These are phyloP conservation scores for Atractosteus spatula DNA, from an alignment of 2,113 vertebrate species.

Conservation along the genomic window DNA sequence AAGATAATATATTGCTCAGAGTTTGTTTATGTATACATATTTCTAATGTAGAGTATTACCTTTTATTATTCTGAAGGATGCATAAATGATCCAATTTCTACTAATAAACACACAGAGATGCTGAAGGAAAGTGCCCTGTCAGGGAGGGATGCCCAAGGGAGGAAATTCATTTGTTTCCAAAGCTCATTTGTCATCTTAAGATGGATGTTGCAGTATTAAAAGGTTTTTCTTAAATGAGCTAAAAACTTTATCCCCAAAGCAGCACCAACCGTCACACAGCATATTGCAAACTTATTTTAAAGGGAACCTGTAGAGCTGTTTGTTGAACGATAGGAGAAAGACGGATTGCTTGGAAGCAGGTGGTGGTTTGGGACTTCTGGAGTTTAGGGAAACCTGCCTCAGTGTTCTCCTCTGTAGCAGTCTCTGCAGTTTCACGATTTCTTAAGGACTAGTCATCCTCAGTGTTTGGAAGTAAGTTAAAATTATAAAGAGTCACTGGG, in stretches of 20 bases:
- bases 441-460: background rate
- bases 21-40: no score
- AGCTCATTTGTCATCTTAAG: constrained; percentile 1
- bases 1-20: no score
- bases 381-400: background rate
- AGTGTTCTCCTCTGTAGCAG: background rate
- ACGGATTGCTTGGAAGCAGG: background rate
- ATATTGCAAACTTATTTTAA: background rate
- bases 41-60: no score
- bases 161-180: background rate
- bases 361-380: background rate
- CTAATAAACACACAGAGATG: background rate
- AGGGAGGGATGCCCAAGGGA: background rate
- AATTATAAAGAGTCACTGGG: no score
- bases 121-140: background rate
- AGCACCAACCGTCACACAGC: background rate
- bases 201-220: background rate
- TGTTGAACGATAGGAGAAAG: background rate
- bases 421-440: background rate
- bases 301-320: background rate
- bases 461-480: no score
- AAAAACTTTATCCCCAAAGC: background rate
- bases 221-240: background rate
- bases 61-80: no score
- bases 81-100: background rate